These are phyloP conservation scores for Thaumatotibia leucotreta DNA, from an alignment of 1,140 invertebrate genomes.

Conservation along the genomic window DNA sequence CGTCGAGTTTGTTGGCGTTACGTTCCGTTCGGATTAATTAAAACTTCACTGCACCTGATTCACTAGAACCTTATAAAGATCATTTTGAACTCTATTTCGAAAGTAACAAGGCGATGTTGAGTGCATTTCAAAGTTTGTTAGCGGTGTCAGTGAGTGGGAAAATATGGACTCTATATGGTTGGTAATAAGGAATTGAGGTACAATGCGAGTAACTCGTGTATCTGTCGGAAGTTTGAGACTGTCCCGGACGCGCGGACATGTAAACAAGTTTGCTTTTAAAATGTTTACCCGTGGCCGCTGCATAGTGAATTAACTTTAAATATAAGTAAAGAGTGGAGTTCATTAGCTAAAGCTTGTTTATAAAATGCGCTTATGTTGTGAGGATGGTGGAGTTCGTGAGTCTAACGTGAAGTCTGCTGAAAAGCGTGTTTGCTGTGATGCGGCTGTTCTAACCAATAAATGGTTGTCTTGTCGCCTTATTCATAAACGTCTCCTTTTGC, in stretches of 20 bases:
- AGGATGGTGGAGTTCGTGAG: too few relatives aligned
- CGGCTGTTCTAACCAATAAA: too few relatives aligned
- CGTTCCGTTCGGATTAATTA: slow-evolving; percentile 22
- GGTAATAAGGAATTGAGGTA: background rate
- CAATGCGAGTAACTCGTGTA: background rate
- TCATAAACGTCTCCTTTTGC: too few relatives aligned
- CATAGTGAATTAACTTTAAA: background rate
- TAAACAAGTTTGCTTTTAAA: background rate
- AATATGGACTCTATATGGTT: background rate
- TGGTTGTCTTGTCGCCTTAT: too few relatives aligned
- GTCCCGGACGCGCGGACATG: background rate
- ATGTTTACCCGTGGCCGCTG: background rate
- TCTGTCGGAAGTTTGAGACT: background rate
- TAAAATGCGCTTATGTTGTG: background rate
- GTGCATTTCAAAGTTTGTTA: background rate
- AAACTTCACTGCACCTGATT: slow-evolving; percentile 16
- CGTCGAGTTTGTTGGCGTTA: background rate
- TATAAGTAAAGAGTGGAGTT: background rate
- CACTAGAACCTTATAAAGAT: background rate
- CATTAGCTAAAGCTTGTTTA: background rate
- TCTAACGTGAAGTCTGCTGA: too few relatives aligned
- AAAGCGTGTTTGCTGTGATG: too few relatives aligned
- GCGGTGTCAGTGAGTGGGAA: background rate
- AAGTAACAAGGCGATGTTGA: background rate
- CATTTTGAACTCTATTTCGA: background rate